Evolutionary conservation across 1,140 invertebrate species (phyloP).

Genomic region (Hylyphantes graminicola): DNA sequence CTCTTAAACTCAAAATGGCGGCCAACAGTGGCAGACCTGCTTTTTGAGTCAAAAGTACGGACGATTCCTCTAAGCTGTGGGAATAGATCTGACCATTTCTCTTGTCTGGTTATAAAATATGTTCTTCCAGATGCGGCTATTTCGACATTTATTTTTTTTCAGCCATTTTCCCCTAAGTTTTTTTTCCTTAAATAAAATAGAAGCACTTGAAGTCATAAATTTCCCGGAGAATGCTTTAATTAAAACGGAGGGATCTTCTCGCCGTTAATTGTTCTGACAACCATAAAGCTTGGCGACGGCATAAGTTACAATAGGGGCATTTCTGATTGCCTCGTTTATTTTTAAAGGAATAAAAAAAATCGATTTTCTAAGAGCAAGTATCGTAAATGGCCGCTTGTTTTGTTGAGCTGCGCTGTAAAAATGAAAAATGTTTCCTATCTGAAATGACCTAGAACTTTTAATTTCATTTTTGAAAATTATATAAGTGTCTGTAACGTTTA

Average conservation of each 20-base stretch:
- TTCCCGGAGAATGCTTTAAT: conserved; percentile 50
- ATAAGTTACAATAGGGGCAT: conserved; percentile 37
- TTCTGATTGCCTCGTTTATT: conserved; percentile 45
- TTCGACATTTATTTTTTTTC: conserved; percentile 25
- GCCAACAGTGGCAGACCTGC: not conserved
- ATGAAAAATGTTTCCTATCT: too few relatives aligned
- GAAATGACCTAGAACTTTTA: too few relatives aligned
- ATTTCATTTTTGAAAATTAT: too few relatives aligned
- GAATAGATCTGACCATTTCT: conserved; percentile 57
- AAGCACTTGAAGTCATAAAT: conserved; percentile 31
- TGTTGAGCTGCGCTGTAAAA: too few relatives aligned
- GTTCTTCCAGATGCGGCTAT: conserved; percentile 58
- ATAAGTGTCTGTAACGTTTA: too few relatives aligned
- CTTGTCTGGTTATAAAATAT: conserved; percentile 57
- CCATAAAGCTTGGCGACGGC: conserved; percentile 38
- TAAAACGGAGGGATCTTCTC: conserved; percentile 29
- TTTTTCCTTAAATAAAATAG: conserved; percentile 48
- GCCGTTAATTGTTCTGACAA: conserved; percentile 22
- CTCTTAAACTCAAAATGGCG: not conserved
- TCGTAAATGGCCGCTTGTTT: conserved; percentile 19
- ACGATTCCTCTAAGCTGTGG: conserved; percentile 54
- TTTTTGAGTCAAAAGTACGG: conserved; percentile 14
- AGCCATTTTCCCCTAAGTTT: not conserved
- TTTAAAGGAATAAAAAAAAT: conserved; percentile 15
- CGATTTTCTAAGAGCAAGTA: conserved; percentile 10